Evolutionary conservation across 2,888 invertebrate species (phyloP).

Genomic region (Isoperla grammatica): DNA sequence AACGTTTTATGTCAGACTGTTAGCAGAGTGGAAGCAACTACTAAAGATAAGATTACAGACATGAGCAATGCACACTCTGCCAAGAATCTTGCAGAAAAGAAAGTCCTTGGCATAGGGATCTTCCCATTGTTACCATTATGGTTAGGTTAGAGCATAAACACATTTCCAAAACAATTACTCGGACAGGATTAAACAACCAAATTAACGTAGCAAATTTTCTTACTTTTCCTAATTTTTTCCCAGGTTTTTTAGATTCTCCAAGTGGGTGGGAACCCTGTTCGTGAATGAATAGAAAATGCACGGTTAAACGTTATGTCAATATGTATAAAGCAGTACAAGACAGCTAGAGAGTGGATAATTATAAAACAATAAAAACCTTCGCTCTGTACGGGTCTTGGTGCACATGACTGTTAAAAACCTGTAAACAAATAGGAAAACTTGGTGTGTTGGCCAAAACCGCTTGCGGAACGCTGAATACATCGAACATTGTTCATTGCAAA

Average conservation of each 20-base stretch:
- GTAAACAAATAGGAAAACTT: constrained; percentile 42
- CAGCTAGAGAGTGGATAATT: constrained; percentile 22
- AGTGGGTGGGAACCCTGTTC: constrained; percentile 19
- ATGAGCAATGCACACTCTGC: too few species aligned
- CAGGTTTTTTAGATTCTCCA: constrained; percentile 19
- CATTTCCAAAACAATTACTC: too few species aligned
- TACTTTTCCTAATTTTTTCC: constrained; percentile 19
- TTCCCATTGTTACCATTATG: too few species aligned
- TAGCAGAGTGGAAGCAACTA: too few species aligned
- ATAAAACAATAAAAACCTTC: constrained; percentile 68
- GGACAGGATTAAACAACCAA: constrained; percentile 16
- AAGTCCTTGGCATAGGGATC: too few species aligned
- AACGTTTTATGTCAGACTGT: too few species aligned
- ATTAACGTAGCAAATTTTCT: constrained; percentile 4
- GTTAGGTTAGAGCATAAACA: too few species aligned
- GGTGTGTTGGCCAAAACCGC: background rate
- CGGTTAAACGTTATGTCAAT: constrained; percentile 14
- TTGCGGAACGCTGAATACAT: constrained; percentile 4
- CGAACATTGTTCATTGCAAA: background rate
- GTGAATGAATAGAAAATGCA: constrained; percentile 15
- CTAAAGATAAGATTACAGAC: too few species aligned
- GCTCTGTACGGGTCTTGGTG: constrained; percentile 88
- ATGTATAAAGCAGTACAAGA: constrained; percentile 17
- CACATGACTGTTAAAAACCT: constrained; percentile 95
- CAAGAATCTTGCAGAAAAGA: too few species aligned